phyloP scores from a whole-genome alignment of 92 coral and sea anemone species.

The Zoanthus sansibaricus region DNA sequence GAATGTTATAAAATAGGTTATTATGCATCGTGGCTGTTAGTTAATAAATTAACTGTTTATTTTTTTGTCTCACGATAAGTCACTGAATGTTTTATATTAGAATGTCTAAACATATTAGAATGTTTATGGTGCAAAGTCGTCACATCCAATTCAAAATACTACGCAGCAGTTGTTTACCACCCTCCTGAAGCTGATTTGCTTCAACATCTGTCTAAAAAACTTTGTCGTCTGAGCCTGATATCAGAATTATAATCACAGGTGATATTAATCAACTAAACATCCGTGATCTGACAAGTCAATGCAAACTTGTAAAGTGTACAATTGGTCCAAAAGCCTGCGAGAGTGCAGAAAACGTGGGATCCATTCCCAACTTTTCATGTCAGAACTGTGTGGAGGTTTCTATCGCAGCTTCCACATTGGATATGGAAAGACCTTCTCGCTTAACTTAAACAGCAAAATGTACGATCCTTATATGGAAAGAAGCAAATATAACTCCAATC shows the following conservation, averaged over 20 bases:
- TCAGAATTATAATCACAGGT: constrained; percentile 61
- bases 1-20: too few species aligned
- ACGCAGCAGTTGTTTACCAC: constrained; percentile 57
- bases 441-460: too few species aligned
- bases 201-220: constrained; percentile 56
- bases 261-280: constrained; percentile 65
- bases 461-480: too few species aligned
- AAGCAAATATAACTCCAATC: too few species aligned
- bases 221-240: constrained; percentile 51
- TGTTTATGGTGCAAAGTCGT: constrained; percentile 42
- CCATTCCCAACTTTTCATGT: not conserved
- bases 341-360: too few species aligned
- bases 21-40: too few species aligned
- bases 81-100: too few species aligned
- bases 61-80: too few species aligned
- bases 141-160: constrained; percentile 44
- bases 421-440: constrained; percentile 40
- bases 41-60: too few species aligned
- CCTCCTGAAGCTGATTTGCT: constrained; percentile 52
- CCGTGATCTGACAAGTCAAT: constrained; percentile 24
- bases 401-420: constrained; percentile 49
- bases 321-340: too few species aligned
- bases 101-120: too few species aligned
- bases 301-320: too few species aligned
- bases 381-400: not conserved